Base-by-base conservation (phyloP, 2,797 vertebrate genomes). In the Salarias fasciatus region DNA sequence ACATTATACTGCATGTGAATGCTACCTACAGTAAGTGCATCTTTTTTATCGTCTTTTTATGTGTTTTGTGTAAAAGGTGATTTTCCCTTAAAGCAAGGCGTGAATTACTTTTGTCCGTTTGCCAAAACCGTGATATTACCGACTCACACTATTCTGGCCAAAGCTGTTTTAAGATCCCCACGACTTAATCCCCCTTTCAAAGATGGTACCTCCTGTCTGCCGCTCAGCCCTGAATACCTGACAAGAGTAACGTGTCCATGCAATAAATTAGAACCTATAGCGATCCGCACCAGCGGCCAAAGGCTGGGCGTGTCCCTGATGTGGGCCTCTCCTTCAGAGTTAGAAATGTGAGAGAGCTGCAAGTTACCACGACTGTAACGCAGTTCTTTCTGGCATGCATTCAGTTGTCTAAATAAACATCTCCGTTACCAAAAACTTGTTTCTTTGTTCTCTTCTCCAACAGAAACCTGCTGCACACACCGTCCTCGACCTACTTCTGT, bases 351-450 rank as follows among this genome's bases (percentile, higher is more conserved):
- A 93, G 88, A 92, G 93, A 94, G 93, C 93, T 91, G 85, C 72
- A 78, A 80, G 86, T 93, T 93, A 93, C 86, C 88, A 91, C 94
- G 95, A 94, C 94, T 98, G 95, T 98, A 96, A 83, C 84, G 95
- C 96, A 92, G 94, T 94, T 96, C 93, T 91, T 94, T 95, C 94
- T 95, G 95, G 97, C 96, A 98, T 99, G 93, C 91, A 88, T 91
- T 91, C 86, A 84, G 89, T 93, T 93, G 92, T 92, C 91, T 89
- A 88, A 94, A 94, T 93, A 93, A 94, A 94, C 87, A 92, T 91
- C 92, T 91, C 90, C 79, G 89, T 90, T 89, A 91, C 77, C 83
- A 74, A 24, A 72, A 40, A 37, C 40, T 30, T 2, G 49, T 51
- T 29, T 48, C 11, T 18, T 66, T 72, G 63, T 77, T 80, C 58